Evolutionary conservation across 2,797 vertebrate species (phyloP).

Genomic region (Aselliscus stoliczkanus): DNA sequence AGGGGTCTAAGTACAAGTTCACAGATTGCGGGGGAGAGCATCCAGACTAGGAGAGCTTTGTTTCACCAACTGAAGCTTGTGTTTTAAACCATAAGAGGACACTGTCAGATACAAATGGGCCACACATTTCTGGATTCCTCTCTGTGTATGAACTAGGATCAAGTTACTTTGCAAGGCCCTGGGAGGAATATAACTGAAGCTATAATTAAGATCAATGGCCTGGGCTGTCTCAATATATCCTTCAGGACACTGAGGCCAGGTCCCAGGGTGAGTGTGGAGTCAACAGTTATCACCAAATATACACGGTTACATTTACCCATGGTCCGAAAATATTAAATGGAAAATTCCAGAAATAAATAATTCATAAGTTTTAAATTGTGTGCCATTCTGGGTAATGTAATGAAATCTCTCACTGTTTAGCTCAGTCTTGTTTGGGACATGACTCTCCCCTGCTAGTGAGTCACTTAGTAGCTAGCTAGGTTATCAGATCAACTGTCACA

Average conservation of each 20-base stretch:
- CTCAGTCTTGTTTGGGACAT: not conserved
- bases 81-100: not conserved
- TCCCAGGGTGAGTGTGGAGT: accelerated
- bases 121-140: not conserved
- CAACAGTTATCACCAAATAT: not conserved
- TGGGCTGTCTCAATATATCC: not conserved
- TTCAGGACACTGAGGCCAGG: not conserved
- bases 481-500: not conserved
- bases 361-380: not conserved
- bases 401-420: not conserved
- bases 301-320: not conserved
- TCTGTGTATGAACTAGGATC: not conserved
- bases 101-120: not conserved
- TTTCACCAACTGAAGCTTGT: not conserved
- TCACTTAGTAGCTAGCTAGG: not conserved
- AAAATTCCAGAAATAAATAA: not conserved
- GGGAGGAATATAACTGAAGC: not conserved
- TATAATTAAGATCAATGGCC: not conserved
- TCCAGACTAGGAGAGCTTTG: not conserved
- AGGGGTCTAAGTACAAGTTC: not conserved
- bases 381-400: not conserved
- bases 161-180: not conserved
- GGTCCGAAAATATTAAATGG: not conserved
- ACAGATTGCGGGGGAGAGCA: not conserved
- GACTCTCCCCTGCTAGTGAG: not conserved